Base-by-base conservation (phyloP, 2,797 vertebrate genomes). In the Sebastes hopkinsi region DNA sequence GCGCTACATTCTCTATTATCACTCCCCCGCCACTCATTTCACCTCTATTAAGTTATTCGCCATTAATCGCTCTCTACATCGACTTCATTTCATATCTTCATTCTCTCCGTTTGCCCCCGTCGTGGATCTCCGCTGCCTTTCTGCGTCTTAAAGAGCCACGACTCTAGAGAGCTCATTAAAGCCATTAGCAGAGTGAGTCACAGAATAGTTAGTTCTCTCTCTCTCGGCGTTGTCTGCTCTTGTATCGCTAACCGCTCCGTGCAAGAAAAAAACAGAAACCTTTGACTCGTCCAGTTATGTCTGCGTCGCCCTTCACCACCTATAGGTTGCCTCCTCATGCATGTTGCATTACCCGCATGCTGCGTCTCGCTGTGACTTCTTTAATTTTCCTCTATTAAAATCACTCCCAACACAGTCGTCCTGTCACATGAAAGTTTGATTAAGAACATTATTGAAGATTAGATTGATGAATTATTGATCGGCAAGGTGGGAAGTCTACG, bases 391-490 rank as follows among this genome's bases (percentile, higher is more conserved):
- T 79, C 30, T 2, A 85, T 88, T 87, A 82, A 85, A 89, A 85
- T 87, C 85, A 80, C 50, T 34, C 80, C 2, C 34, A 67, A 56
- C 79, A 60, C 72, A 58, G 36, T 81, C 75, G 1, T 68, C 65
- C 71, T 67, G 84, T 76, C 82, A 46, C 85, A 90, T 91, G 64
- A 92, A 91, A 84, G 83, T 92, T 93, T 91, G 87, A 94, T 93
- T 82, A 74, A 67, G 67, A 86, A 89, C 85, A 87, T 91, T 91
- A 92, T 89, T 89, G 87, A 90, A 85, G 84, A 85, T 88, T 81
- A 79, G 54, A 87, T 82, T 67, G 76, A 90, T 93, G 83, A 91
- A 92, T 92, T 91, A 94, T 94, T 91, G 86, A 94, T 92, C 62
- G 13, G 75, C 42, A 38, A 88, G 87, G 86, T 91, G 82, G 89